Evolutionary conservation across 2,888 invertebrate genomes (phyloP).

Genomic region (Crioceris asparagi): DNA sequence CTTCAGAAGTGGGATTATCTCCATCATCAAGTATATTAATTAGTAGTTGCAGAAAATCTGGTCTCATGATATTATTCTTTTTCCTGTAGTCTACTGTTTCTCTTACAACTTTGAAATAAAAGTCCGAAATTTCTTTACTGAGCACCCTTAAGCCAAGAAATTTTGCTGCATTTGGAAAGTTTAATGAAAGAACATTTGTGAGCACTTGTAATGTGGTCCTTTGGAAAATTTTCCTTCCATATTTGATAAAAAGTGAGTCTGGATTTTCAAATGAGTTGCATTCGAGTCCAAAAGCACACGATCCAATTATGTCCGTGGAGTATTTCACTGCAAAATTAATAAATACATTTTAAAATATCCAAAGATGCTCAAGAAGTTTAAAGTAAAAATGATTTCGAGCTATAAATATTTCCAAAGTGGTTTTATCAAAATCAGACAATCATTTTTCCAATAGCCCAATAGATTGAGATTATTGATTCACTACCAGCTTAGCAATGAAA

Average conservation of each 20-base stretch:
- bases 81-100: constrained; percentile 37
- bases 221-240: constrained; percentile 13
- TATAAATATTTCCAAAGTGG: no score
- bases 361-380: no score
- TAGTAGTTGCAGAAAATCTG: constrained; percentile 44
- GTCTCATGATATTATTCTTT: constrained; percentile 35
- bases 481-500: no score
- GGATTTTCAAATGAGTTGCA: constrained; percentile 44
- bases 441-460: no score
- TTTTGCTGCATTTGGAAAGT: constrained; percentile 15
- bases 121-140: constrained; percentile 26
- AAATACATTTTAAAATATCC: no score
- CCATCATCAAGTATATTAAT: no score
- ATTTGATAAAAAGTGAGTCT: constrained; percentile 36
- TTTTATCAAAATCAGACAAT: no score
- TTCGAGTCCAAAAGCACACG: constrained; percentile 48
- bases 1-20: no score
- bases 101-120: constrained; percentile 37
- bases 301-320: constrained; percentile 23
- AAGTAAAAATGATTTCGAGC: no score
- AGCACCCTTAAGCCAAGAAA: constrained; percentile 18
- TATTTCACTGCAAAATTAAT: no score
- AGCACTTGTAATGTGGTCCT: constrained; percentile 4
- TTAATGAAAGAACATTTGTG: constrained; percentile 4
- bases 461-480: no score